These are phyloP conservation scores for Anastatus disparis DNA, from an alignment of 1,140 invertebrate genomes.

Conservation along the genomic window DNA sequence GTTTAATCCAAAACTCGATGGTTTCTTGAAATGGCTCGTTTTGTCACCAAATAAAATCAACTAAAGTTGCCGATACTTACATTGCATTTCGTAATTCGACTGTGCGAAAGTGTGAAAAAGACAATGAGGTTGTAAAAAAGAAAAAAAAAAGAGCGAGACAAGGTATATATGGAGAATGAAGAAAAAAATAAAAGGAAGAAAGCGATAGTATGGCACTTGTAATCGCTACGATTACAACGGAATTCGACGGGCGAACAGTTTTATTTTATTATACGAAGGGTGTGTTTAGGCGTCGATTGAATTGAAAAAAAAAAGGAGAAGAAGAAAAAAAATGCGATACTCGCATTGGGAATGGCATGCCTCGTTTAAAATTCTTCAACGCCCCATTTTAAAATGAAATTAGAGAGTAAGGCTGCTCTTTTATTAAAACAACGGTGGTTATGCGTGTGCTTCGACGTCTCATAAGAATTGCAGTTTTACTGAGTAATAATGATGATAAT, in stretches of 20 bases:
- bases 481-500: too few relatives aligned
- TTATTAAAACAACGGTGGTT: constrained; percentile 30
- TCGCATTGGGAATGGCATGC: constrained; percentile 12
- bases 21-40: constrained; percentile 2
- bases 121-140: neutral
- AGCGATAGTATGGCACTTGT: constrained; percentile 16
- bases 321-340: constrained; percentile 16
- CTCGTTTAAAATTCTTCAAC: constrained; percentile 25
- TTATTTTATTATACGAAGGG: constrained; percentile 35
- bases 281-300: constrained; percentile 33
- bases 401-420: constrained; percentile 11
- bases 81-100: constrained; percentile 18
- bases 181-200: neutral
- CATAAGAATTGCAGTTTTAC: too few relatives aligned
- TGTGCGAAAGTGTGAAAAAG: neutral
- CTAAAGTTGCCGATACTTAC: constrained; percentile 25
- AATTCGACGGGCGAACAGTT: constrained; percentile 28
- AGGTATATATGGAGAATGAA: neutral
- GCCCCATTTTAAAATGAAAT: constrained; percentile 23
- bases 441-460: too few relatives aligned
- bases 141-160: neutral
- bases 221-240: constrained; percentile 37
- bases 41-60: constrained; percentile 31
- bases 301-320: constrained; percentile 24
- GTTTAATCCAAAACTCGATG: constrained; percentile 9